These are phyloP conservation scores for crab-eating macaque (Macaca fascicularis) DNA, from an alignment of 2,113 vertebrate genomes.

Conservation along the genomic window T2T-MFA8v1.1 NC_088385.1:106225001-106225500, in stretches of 20 bases:
- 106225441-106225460: neutral
- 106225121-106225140: too few relatives aligned
- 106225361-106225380: neutral
- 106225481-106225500: neutral
- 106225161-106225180: too few relatives aligned
- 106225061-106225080: too few relatives aligned
- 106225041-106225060: too few relatives aligned
- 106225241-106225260: neutral
- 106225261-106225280: neutral
- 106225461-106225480: neutral
- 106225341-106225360: neutral
- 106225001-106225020: too few relatives aligned
- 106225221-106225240: neutral
- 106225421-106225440: neutral
- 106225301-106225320: constrained; percentile 14
- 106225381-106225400: neutral
- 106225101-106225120: too few relatives aligned
- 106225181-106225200: too few relatives aligned
- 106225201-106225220: neutral
- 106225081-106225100: too few relatives aligned
- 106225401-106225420: neutral
- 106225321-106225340: constrained; percentile 1
- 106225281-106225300: constrained; percentile 8
- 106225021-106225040: too few relatives aligned
- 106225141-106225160: too few relatives aligned